These are phyloP conservation scores for Trichosurus vulpecula DNA, from an alignment of 2,797 vertebrate species.

Conservation along the genomic window DNA sequence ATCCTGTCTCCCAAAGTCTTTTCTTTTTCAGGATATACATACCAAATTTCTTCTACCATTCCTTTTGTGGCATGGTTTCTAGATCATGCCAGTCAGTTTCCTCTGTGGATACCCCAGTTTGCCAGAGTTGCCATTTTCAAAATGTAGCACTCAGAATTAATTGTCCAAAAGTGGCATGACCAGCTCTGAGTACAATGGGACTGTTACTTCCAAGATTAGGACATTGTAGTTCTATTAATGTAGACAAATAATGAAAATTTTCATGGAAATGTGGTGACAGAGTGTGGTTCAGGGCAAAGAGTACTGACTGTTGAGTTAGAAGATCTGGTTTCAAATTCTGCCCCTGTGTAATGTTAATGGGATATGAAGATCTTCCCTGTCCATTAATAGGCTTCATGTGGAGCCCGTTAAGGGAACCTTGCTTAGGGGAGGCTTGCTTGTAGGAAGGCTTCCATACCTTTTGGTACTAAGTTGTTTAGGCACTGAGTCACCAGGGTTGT, in stretches of 20 bases:
- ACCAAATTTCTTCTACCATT: not conserved
- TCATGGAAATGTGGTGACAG: not conserved
- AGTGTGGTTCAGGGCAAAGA: not conserved
- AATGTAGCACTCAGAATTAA: not conserved
- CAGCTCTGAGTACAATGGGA: not conserved
- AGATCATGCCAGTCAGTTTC: not conserved
- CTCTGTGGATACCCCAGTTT: not conserved
- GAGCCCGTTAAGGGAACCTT: too few relatives aligned
- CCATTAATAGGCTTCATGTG: too few relatives aligned
- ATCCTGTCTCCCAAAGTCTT: not conserved
- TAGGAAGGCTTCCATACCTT: too few relatives aligned
- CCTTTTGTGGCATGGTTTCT: not conserved
- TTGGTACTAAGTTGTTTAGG: too few relatives aligned
- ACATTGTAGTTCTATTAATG: not conserved
- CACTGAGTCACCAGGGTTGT: too few relatives aligned
- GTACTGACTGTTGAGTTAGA: not conserved
- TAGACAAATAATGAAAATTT: not conserved
- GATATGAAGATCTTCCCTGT: too few relatives aligned
- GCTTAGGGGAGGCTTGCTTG: too few relatives aligned
- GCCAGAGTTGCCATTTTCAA: not conserved
- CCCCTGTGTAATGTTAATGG: too few relatives aligned
- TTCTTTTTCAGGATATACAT: not conserved
- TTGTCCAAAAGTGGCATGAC: not conserved
- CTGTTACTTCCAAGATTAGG: not conserved
- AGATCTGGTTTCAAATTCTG: not conserved